Evolutionary conservation across 2,797 vertebrate species (phyloP), one percentile per base, ranked within the genome.

Genomic region (Hybognathus amarus): DNA sequence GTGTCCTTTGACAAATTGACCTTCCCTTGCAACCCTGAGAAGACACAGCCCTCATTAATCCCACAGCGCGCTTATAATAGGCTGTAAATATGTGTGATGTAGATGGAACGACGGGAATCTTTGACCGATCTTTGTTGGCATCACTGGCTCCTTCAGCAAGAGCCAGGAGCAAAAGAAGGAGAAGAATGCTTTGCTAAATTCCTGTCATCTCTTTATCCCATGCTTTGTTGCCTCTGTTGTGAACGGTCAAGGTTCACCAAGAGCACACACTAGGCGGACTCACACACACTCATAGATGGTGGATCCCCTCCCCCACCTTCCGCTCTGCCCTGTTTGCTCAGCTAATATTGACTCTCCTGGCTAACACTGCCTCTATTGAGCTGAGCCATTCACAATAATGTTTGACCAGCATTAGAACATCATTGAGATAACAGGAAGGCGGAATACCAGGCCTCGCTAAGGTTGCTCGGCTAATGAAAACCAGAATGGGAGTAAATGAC

Each of bases 341-440:
- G 95, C 94, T 93, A 98, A 98, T 97, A 98, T 98, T 98, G 96
- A 98, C 97, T 96, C 90, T 94, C 91, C 94, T 92, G 95, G 95
- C 96, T 94, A 94, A 95, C 96, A 94, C 93, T 91, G 96, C 96
- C 89, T 95, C 96, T 95, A 94, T 94, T 94, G 96, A 96, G 96
- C 90, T 50, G 12, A 87, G 90, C 95, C 94, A 92, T 94, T 96
- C 95, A 95, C 94, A 90, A 90, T 89, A 86, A 92, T 96, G 94
- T 96, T 96, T 94, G 93, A 95, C 93, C 91, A 96, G 95, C 95
- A 90, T 94, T 96, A 95, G 96, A 95, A 96, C 95, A 95, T 94
- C 87, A 87, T 94, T 83, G 95, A 90, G 96, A 96, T 94, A 95
- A 94, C 93, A 93, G 91, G 77, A 12, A 86, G 22, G 83, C 89